Evolutionary conservation across 2,797 vertebrate genomes (phyloP).

Genomic region (Lateolabrax maculatus): DNA sequence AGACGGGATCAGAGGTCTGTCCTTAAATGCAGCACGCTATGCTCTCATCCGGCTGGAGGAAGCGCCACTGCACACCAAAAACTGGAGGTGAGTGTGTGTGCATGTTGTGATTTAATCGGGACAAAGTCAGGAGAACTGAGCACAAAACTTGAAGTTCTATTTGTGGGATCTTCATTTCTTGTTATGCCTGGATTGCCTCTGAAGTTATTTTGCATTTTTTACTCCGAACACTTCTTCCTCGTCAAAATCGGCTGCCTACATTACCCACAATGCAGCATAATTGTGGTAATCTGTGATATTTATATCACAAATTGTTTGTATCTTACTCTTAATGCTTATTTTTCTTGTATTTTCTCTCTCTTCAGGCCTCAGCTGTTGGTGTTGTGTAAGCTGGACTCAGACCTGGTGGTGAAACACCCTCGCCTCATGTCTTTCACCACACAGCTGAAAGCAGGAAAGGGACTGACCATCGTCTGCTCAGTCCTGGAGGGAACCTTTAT

Average conservation of each 20-base stretch:
- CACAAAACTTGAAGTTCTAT: not conserved
- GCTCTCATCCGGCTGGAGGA: slow-evolving; percentile 94
- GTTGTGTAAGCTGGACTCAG: slow-evolving; percentile 89
- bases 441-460: slow-evolving; percentile 96
- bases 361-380: slow-evolving; percentile 94
- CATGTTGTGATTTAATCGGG: not conserved
- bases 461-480: slow-evolving; percentile 93
- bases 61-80: slow-evolving; percentile 92
- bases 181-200: not conserved
- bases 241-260: no score
- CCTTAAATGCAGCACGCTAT: slow-evolving; percentile 93
- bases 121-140: accelerated
- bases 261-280: no score
- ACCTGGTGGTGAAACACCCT: slow-evolving; percentile 91
- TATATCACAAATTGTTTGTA: not conserved
- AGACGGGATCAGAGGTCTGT: slow-evolving; percentile 94
- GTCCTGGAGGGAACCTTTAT: slow-evolving; percentile 93
- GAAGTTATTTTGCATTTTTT: no score
- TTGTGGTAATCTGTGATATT: no score
- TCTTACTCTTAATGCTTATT: not conserved
- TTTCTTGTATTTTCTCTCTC: not conserved
- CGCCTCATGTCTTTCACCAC: slow-evolving; percentile 92
- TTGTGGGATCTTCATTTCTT: not conserved
- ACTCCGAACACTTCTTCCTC: no score
- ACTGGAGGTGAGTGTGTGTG: slow-evolving; percentile 90